These are phyloP conservation scores for Montipora foliosa DNA, from an alignment of 64 coral and sea anemone species.

Conservation along the genomic window DNA sequence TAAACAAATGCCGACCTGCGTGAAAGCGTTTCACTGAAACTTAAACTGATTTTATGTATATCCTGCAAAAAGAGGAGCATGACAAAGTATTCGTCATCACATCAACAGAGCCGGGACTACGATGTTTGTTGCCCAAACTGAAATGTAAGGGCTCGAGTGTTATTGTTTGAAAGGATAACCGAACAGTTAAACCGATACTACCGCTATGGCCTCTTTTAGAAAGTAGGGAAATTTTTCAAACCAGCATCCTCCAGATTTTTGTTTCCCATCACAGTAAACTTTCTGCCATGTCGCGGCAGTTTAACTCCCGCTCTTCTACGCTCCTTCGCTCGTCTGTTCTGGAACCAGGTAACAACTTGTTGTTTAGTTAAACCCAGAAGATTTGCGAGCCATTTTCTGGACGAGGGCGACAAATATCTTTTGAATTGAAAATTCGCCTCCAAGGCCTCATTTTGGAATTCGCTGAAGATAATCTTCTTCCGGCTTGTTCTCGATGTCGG, in stretches of 20 bases:
- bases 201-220: too few species aligned
- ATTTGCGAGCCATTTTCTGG: constrained; percentile 22
- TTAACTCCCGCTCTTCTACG: constrained; percentile 19
- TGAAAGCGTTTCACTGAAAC: too few species aligned
- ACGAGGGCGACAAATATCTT: constrained; percentile 16
- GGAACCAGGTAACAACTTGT: constrained; percentile 43
- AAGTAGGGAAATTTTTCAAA: neutral
- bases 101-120: too few species aligned
- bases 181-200: too few species aligned
- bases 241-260: neutral
- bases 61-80: too few species aligned
- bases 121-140: too few species aligned
- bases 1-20: too few species aligned
- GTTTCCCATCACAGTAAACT: neutral
- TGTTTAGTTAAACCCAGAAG: constrained; percentile 12
- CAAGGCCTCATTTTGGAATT: neutral
- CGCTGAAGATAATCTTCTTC: constrained; percentile 9
- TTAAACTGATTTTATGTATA: too few species aligned
- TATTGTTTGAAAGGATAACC: too few species aligned
- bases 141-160: too few species aligned
- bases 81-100: too few species aligned
- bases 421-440: constrained; percentile 34
- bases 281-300: neutral
- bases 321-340: constrained; percentile 16
- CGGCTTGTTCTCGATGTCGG: neutral